Evolutionary conservation across 2,797 vertebrate genomes (phyloP), one percentile per base, ranked within the genome.

Genomic region (Hypotaenidia okinawae): DNA sequence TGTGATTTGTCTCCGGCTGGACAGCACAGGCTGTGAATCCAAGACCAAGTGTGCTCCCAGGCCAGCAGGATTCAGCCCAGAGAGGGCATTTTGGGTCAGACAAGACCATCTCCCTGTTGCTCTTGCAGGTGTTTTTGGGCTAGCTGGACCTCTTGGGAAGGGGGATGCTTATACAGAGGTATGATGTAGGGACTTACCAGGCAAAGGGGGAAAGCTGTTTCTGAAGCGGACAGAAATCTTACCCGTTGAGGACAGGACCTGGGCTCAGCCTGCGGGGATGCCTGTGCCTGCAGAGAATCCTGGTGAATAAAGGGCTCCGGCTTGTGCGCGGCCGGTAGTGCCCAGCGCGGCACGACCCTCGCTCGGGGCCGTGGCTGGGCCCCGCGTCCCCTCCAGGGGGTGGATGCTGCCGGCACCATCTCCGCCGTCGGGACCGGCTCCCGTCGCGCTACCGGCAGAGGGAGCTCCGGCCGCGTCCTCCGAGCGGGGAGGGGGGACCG

Each of bases 1-100:
- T 83, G 72, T 72, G 87, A 84, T 93, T 92, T 86, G 69, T 94
- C 87, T 94, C 4, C 1, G 79, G 73, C 9, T 75, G 84, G 90
- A 72, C 84, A 85, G 89, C 89, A 89, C 84, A 57, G 89, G 73
- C 94, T 94, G 89, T 90, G 95, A 94, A 91, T 94, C 92, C 89
- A 84, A 88, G 95, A 91, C 66, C 43, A 32, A 80, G 62, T 2
- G 16, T 70, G 47, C 28, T 91, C 69, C 51, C 30, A 58, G 87
- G 85, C 76, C 95, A 93, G 75, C 68, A 35, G 78, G 69, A 67
- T 49, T 76, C 80, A 54, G 70, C 81, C 83, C 80, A 69, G 84
- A 79, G 51, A 52, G 76, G 13, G 57, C 45, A 11, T 58, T 79
- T 89, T 68, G 58, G 69, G 92, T 83, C 84, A 66, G 87, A 77